Evolutionary conservation across 2,888 invertebrate genomes (phyloP), one percentile per base, ranked within the genome.

Genomic region (Diplolepis rosae): DNA sequence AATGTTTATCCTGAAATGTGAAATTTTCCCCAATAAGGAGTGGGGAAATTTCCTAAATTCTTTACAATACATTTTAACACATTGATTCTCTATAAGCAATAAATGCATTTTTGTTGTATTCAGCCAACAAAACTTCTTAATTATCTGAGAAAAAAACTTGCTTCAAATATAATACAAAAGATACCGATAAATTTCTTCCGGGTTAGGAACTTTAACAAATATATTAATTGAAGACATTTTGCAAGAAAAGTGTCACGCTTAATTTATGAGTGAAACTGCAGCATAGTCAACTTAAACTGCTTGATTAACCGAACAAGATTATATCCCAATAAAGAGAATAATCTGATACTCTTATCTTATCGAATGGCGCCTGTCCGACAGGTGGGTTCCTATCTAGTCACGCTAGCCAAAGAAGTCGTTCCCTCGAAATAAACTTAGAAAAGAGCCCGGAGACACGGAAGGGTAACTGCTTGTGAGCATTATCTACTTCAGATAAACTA

Each of bases 321-420:
- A 72, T 73, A 72, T 73, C 67, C 74, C 78, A 80, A 82, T 82
- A 80, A 77, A 82, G 79, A 80, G 79, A 76, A 74, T 76, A 65
- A 66, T 70, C 71, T 72, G 76, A 74, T 77, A 72, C 70, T 61
- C 75, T 80, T 82, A 82, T 82, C 82, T 82, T 78, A 82, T 80
- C 80, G 75, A 68, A 32, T 69, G 73, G 70, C 32, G 69, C 71
- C 76, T 80, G 82, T 82, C 80, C 79, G 74, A 68, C 65, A 68
- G 69, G 73, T 74, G 72, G 74, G 71, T 70, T 77, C 73, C 74
- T 80, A 79, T 79, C 82, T 80, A 77, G 82, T 82, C 82, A 82
- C 82, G 82, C 80, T 76, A 77, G 68, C 75, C 70, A 65, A 51
- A 51, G 66, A 61, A 61, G 56, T 61, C 56, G 66, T 66, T 66